phyloP scores from a whole-genome alignment of 2,888 invertebrate species.

The Lepidocyrtinus sp. region DNA sequence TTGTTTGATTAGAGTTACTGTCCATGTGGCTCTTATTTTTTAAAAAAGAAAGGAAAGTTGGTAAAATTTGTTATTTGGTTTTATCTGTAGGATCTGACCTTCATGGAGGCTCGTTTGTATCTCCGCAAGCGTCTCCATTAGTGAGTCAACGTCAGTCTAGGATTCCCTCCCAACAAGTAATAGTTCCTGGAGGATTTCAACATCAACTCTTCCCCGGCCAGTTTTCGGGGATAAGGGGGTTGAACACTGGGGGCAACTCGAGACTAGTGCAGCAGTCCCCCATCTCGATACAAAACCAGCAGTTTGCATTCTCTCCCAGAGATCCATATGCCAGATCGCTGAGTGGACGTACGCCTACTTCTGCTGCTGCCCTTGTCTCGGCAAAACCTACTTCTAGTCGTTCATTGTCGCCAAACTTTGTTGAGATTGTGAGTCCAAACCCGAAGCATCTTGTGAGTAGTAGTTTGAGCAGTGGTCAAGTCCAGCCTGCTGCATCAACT shows the following conservation, averaged over 20 bases:
- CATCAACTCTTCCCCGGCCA: constrained; percentile 57
- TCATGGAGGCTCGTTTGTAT: constrained; percentile 26
- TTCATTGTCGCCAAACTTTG: constrained; percentile 71
- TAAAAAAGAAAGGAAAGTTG: background rate
- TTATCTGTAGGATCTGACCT: constrained; percentile 26
- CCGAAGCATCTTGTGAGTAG: constrained; percentile 36
- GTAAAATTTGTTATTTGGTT: background rate
- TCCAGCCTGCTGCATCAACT: constrained; percentile 15
- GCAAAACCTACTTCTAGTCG: constrained; percentile 54
- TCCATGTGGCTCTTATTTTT: no score
- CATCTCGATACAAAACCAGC: constrained; percentile 55
- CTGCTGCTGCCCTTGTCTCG: constrained; percentile 50
- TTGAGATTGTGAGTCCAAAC: constrained; percentile 47
- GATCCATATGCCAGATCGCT: constrained; percentile 43
- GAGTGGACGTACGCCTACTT: constrained; percentile 22
- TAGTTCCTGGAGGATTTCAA: constrained; percentile 67
- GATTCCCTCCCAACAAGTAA: constrained; percentile 66
- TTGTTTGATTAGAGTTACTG: no score
- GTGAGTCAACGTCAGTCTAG: constrained; percentile 58
- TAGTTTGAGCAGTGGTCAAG: constrained; percentile 32
- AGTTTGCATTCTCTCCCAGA: constrained; percentile 48
- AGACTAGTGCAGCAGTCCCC: constrained; percentile 39
- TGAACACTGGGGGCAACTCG: constrained; percentile 9
- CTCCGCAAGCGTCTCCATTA: constrained; percentile 53
- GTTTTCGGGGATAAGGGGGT: constrained; percentile 32